phyloP scores from a whole-genome alignment of 2,888 invertebrate species.

The Caenorhabditis japonica region DNA sequence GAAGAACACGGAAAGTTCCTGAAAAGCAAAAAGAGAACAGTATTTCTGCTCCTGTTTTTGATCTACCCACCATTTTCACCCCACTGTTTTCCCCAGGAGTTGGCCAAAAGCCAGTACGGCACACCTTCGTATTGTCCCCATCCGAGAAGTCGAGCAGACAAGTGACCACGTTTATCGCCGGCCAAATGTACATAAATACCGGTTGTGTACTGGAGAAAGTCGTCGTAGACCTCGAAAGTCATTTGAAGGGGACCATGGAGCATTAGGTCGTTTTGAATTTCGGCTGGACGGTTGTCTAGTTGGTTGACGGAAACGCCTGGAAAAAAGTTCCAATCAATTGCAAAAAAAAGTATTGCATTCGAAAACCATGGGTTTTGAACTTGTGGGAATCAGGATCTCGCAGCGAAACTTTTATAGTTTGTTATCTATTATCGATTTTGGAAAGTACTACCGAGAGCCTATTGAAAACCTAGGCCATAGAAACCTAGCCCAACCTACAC shows the following conservation, averaged over 20 bases:
- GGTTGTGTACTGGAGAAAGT: constrained; percentile 87
- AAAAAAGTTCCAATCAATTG: too few species aligned
- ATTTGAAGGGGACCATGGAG: constrained; percentile 87
- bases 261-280: constrained; percentile 85
- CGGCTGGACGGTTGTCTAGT: constrained; percentile 2
- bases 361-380: too few species aligned
- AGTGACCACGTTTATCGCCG: constrained; percentile 84
- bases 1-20: constrained; percentile 69
- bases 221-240: constrained; percentile 88
- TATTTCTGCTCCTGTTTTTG: too few species aligned
- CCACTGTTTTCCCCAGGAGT: constrained; percentile 94
- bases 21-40: not conserved
- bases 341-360: too few species aligned
- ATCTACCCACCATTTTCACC: constrained; percentile 82
- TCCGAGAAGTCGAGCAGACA: constrained; percentile 88
- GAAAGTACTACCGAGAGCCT: too few species aligned
- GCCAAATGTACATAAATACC: constrained; percentile 79
- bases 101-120: constrained; percentile 90
- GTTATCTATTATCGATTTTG: too few species aligned
- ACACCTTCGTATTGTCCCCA: constrained; percentile 85
- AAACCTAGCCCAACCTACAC: too few species aligned
- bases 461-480: too few species aligned
- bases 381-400: too few species aligned
- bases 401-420: too few species aligned
- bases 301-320: too few species aligned